Evolutionary conservation across 2,888 invertebrate species (phyloP), one percentile per base, ranked within the genome.

Genomic region (Folsomia candida): DNA sequence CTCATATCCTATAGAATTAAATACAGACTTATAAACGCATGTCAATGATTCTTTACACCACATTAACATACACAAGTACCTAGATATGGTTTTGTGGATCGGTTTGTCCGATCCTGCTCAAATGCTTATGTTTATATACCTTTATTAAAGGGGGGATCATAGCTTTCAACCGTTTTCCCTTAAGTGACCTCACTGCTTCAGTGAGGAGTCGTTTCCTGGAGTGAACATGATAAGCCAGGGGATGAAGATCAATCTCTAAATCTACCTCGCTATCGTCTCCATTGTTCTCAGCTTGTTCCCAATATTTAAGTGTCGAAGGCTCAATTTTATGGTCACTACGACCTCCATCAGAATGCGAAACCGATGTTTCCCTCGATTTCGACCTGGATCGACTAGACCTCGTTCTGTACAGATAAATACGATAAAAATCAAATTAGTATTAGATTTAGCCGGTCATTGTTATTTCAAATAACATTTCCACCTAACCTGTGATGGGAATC

Each of bases 91-190:
- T n/a, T n/a, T n/a, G n/a, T n/a, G n/a, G n/a, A n/a, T n/a, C n/a
- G n/a, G n/a, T n/a, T n/a, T n/a, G n/a, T n/a, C n/a, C n/a, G n/a
- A n/a, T n/a, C n/a, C n/a, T n/a, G n/a, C n/a, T n/a, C n/a, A n/a
- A n/a, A n/a, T n/a, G n/a, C n/a, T n/a, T n/a, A n/a, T n/a, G n/a
- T 37, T 37, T 37, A 37, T 37, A 62, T 72, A 84, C 85, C 83
- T 83, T 83, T 2, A 85, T 80, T 24, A 83, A 78, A 27, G 84
- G 84, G 3, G 85, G 85, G 61, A 85, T 79, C 78, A 84, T 83
- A 24, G 83, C 81, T 60, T 82, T 81, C 24, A 85, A 80, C 69
- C 83, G 83, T 27, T 81, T 80, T 25, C 82, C 83, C 59, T 81
- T 80, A 4, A 84, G 81, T 68, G 83, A 82, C 26, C 81, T 76